A percentile compares a stretch with the other conserved stretches of the same genome.
Evolutionary conservation across 2,113 vertebrate genomes (phyloP).

Genomic region (Cichladusa arquata): DNA sequence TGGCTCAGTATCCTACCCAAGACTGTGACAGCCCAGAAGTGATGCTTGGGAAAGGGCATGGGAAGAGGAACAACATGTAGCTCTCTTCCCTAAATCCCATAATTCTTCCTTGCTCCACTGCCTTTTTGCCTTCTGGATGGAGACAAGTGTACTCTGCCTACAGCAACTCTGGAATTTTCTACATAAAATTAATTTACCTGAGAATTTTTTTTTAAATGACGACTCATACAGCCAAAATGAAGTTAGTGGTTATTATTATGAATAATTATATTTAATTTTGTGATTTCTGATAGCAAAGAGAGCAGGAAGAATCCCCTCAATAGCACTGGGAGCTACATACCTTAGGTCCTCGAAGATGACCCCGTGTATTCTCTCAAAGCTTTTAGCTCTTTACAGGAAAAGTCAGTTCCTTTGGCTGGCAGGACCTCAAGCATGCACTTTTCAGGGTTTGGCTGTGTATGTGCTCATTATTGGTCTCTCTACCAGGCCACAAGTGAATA

Average conservation of each 20-base stretch:
- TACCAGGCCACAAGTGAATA: background rate
- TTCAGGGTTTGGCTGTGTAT: background rate
- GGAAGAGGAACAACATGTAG: background rate
- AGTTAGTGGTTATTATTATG: background rate
- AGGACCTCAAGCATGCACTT: background rate
- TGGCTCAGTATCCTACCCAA: background rate
- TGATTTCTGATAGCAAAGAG: background rate
- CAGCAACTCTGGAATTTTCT: background rate
- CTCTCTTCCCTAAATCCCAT: background rate
- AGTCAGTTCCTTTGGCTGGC: background rate
- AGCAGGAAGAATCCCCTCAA: background rate
- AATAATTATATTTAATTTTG: background rate
- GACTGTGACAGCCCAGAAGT: background rate
- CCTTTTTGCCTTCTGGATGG: background rate
- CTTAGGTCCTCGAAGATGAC: background rate
- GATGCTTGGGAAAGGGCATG: background rate
- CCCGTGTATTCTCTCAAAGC: background rate
- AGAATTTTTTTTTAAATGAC: background rate
- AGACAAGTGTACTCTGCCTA: background rate
- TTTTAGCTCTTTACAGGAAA: background rate
- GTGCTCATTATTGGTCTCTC: background rate
- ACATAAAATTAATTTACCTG: background rate
- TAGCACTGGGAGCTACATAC: background rate
- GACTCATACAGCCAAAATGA: background rate
- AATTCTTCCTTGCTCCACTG: fast-evolving